Base-by-base conservation (phyloP, 2,797 vertebrate genomes). In the Danio tinwini region DNA sequence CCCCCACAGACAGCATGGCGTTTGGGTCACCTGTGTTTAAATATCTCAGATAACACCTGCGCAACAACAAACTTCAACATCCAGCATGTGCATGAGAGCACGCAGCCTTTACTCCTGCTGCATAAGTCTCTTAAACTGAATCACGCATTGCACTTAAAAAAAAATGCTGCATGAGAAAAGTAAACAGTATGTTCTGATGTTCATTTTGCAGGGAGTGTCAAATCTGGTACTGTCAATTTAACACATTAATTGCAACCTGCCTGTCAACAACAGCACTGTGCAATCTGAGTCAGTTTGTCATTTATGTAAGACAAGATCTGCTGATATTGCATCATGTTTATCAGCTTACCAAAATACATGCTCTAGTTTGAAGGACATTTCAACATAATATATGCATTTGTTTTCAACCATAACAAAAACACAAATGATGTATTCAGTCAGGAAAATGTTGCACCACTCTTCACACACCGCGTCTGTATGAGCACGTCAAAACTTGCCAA, bases 251-350 rank as follows among this genome's bases (percentile, higher is more conserved):
- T 56, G 39, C 12, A 29, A 58, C 70, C 7, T 45, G 13, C 16
- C 44, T 14, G 65, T 68, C 44, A 68, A 58, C 50, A 17, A 76
- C 4, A 86, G 82, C 63, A 87, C n/a, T 85, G 82, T 80, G 69
- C 79, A 83, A 78, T 50, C 64, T 10, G 19, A 74, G 37, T 1
- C 0, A 80, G 88, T 88, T 85, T 77, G 75, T 14, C 11, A 16
- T 59, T 70, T 88, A 91, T 12, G 37, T 16, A 74, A 82, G 80
- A 16, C 39, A 17, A 82, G 85, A 90, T 86, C 74, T 56, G 80
- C 68, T 0, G 77, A 91, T 83, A 87, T 53, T 10, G 45, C 84
- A 29, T 67, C 52, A 78, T 80, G 64, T 42, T 19, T 62, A 49
- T 74, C 75, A 37, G 39, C 42, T 87, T 82, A 78, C 29, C 85